Base-by-base conservation (phyloP, 2,888 invertebrate genomes). In the Tetanocera ferruginea region DNA sequence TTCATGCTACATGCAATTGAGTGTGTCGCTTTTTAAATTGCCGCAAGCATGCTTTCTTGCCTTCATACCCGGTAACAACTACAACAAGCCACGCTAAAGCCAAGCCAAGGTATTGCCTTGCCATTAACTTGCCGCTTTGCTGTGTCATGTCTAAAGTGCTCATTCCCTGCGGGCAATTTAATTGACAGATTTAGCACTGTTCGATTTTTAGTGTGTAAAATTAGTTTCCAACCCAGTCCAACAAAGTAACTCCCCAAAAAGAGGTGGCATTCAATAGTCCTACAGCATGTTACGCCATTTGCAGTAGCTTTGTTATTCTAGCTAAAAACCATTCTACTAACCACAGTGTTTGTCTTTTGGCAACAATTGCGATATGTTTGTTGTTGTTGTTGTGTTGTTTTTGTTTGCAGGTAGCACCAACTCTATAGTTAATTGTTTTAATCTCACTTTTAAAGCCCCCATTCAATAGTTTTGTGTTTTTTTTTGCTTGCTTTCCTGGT, bases 121-220 rank as follows among this genome's bases (percentile, higher is more conserved):
- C 37, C 43, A 11, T 51, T 31, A 14, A 28, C n/a, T n/a, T 49
- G 55, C 52, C 55, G 55, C 52, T 5, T 23, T 31, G 31, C 11
- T 31, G 5, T 43, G 49, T n/a, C 43, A n/a, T 72, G 14, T 55
- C 43, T 62, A 55, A 55, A 60, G 66, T 66, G 79, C 82, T 83
- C 82, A 82, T 84, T 85, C 85, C 86, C 86, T 86, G 87, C 83
- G 86, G 88, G 85, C 87, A 86, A 87, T 87, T 88, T 87, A 87
- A 87, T 88, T 87, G 88, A 86, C 86, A 88, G 86, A 86, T 88
- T 88, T 88, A 88, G 85, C 85, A 84, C 84, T 83, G 82, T 86
- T 87, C 87, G 85, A 87, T 88, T 88, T 87, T 84, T 86, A 84
- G 86, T 84, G 84, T 82, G 83, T 83, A 84, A 87, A 87, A 87